phyloP scores from a whole-genome alignment of 2,113 vertebrate genomes.

The Chamaea fasciata region DNA sequence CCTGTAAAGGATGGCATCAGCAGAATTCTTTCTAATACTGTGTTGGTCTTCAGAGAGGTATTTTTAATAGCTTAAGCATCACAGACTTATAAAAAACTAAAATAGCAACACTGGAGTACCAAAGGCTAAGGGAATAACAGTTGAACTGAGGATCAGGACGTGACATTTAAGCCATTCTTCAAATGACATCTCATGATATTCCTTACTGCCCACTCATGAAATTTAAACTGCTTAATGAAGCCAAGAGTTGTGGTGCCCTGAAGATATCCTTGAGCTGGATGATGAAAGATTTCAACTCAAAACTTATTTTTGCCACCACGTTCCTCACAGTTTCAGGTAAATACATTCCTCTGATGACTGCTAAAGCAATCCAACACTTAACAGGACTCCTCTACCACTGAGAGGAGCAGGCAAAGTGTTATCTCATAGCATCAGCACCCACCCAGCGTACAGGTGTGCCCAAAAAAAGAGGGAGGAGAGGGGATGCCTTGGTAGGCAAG shows the following conservation, averaged over 20 bases:
- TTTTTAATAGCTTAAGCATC: constrained; percentile 19
- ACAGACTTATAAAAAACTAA: background rate
- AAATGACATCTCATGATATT: background rate
- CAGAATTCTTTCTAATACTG: background rate
- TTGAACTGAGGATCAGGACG: background rate
- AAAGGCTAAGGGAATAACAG: background rate
- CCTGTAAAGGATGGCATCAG: background rate
- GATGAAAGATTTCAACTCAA: background rate
- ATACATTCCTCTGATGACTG: background rate
- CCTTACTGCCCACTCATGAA: constrained; percentile 3
- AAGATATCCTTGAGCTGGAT: background rate
- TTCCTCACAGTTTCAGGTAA: background rate
- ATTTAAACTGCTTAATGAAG: background rate
- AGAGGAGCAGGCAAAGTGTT: background rate
- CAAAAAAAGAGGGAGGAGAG: background rate
- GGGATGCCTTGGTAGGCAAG: background rate
- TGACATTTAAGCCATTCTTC: constrained; percentile 24
- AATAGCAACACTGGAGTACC: background rate
- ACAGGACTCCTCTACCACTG: background rate
- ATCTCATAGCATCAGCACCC: background rate
- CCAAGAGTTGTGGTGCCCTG: background rate
- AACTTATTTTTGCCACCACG: background rate
- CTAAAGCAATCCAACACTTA: background rate
- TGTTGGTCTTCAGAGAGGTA: background rate
- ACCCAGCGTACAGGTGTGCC: background rate